Evolutionary conservation across 2,797 vertebrate genomes (phyloP).

Genomic region (Ibycter americanus): DNA sequence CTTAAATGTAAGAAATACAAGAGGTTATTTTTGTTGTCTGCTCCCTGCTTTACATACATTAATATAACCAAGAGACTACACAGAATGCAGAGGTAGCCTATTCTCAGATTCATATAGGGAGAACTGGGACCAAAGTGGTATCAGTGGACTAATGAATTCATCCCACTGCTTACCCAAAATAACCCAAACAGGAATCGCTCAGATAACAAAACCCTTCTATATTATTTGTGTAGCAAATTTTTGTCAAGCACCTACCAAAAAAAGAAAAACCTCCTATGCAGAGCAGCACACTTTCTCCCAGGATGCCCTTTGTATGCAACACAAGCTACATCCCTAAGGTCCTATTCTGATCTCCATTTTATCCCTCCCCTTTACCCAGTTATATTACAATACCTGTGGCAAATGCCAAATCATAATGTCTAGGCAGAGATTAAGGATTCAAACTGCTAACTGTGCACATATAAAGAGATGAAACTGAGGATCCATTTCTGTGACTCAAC

Average conservation of each 20-base stretch:
- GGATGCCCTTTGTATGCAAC: not conserved
- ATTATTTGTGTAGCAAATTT: not conserved
- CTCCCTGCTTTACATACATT: not conserved
- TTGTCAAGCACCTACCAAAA: not conserved
- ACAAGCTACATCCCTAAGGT: not conserved
- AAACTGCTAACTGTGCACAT: not conserved
- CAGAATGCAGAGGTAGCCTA: not conserved
- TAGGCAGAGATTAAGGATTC: not conserved
- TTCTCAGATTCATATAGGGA: not conserved
- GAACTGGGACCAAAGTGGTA: not conserved
- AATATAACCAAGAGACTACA: not conserved
- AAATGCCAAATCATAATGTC: not conserved
- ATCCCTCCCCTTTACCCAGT: not conserved
- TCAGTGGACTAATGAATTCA: not conserved
- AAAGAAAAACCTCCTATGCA: not conserved
- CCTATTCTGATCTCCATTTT: not conserved
- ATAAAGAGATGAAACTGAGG: not conserved
- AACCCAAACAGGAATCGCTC: not conserved
- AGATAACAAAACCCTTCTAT: not conserved
- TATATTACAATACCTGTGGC: not conserved
- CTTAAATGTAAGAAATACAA: not conserved
- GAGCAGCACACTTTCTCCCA: not conserved
- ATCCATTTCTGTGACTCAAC: not conserved
- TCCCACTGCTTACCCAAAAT: not conserved
- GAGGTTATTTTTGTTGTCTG: not conserved